Percentiles rank a stretch among this genome's conserved stretches.
Evolutionary conservation across 2,797 vertebrate species (phyloP).

Genomic region (Ambastaia sidthimunki): DNA sequence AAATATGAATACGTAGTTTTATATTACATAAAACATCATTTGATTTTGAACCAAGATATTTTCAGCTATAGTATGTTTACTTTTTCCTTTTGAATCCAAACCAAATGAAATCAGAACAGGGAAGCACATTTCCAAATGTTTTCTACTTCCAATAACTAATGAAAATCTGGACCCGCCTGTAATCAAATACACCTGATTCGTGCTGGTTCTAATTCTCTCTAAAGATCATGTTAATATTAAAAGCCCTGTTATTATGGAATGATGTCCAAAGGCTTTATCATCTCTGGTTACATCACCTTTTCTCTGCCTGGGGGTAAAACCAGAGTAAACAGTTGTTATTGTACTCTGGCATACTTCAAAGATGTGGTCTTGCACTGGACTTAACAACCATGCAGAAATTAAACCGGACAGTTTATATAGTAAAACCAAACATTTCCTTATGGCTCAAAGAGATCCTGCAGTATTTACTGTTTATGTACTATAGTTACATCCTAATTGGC

Average conservation of each 20-base stretch:
- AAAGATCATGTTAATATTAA: conserved; percentile 60
- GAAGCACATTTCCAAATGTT: conserved; percentile 40
- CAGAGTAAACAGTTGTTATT: conserved; percentile 62
- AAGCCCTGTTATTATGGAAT: conserved; percentile 58
- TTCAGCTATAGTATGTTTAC: no score
- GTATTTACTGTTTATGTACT: conserved; percentile 22
- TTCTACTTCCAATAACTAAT: conserved; percentile 58
- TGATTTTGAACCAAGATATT: no score
- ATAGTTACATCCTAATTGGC: conserved; percentile 10
- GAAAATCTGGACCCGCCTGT: conserved; percentile 63
- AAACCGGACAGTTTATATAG: conserved; percentile 35
- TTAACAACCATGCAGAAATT: conserved; percentile 30
- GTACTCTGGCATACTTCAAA: conserved; percentile 30
- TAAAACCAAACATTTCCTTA: conserved; percentile 26
- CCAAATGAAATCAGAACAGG: conserved; percentile 39
- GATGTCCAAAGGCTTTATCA: conserved; percentile 61
- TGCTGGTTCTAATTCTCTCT: conserved; percentile 55
- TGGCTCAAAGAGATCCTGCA: conserved; percentile 18
- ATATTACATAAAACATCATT: no score
- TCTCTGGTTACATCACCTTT: conserved; percentile 62
- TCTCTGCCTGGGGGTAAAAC: conserved; percentile 59
- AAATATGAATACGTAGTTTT: no score
- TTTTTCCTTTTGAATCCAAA: not conserved
- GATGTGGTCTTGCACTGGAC: conserved; percentile 17
- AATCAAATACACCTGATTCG: conserved; percentile 72